Evolutionary conservation across 1,140 invertebrate species (phyloP), one percentile per base, ranked within the genome.

Genomic region (Laupala kohalensis): DNA sequence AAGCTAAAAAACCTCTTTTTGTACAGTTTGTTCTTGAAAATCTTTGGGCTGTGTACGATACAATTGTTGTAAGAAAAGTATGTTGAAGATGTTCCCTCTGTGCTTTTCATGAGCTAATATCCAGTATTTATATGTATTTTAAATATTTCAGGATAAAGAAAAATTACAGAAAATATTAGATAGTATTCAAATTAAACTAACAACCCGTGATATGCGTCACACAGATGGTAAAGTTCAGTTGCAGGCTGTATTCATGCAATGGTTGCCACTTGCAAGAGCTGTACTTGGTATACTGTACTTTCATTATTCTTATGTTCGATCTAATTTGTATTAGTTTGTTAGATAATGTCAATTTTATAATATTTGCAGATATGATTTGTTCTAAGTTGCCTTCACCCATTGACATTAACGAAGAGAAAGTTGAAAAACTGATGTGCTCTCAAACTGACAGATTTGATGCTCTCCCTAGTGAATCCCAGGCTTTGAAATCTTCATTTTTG

Each of bases 1-100:
- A 96, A 79, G 93, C 91, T 0, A 99, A 99, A 79, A 95, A 95
- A 76, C 94, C 97, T 0, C 81, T 99, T 73, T 99, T 99, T 84
- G 95, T 98, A 13, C 94, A 98, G 80, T 85, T 99, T 67, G 89
- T 98, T 69, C 81, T 99, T 69, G 95, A 99, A 76, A 98, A 97
- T 75, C 85, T 99, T 37, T 97, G 96, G 92, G 84, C 88, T 73
- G 80, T 98, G 37, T 98, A 99, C 80, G 92, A 97, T 70, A 91
- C 88, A 6, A 85, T 96, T 72, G 83, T 86, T 30, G 77, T 90
- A 66, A 81, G 90, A 74, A 92, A 90, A 76, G 82, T 82, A 74
- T 75, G 67, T 73, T n/a, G n/a, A n/a, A n/a, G n/a, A n/a, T n/a
- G n/a, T n/a, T n/a, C n/a, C n/a, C n/a, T n/a, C n/a, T n/a, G n/a